A percentile compares a stretch with the other conserved stretches of the same genome.
phyloP scores from a whole-genome alignment of 1,140 invertebrate species.

The Tribolium castaneum region DNA sequence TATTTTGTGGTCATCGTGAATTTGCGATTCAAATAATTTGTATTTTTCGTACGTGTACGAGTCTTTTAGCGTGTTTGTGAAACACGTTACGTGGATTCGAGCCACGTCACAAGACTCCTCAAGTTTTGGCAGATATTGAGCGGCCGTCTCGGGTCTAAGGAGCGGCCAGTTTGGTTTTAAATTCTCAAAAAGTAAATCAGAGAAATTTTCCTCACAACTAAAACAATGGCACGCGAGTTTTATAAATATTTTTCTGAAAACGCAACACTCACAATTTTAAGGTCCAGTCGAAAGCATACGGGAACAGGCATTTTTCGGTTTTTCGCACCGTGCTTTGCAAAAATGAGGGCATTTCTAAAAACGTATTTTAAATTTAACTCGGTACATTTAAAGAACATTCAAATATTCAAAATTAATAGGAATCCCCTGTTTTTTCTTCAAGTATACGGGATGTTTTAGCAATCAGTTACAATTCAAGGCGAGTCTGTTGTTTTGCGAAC shows the following conservation, averaged over 20 bases:
- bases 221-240: slow-evolving; percentile 36
- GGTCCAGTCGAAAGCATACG: slow-evolving; percentile 61
- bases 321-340: slow-evolving; percentile 8
- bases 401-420: neutral
- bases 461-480: no score
- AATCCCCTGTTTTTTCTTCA: no score
- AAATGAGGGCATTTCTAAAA: slow-evolving; percentile 45
- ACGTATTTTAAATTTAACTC: no score
- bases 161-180: slow-evolving; percentile 52
- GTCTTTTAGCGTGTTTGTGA: slow-evolving; percentile 40
- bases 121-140: slow-evolving; percentile 62
- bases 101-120: slow-evolving; percentile 62
- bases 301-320: slow-evolving; percentile 11
- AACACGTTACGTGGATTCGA: slow-evolving; percentile 42
- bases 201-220: slow-evolving; percentile 62
- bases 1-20: slow-evolving; percentile 41
- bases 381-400: neutral
- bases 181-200: slow-evolving; percentile 60
- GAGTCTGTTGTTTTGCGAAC: no score
- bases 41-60: slow-evolving; percentile 63
- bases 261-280: slow-evolving; percentile 62
- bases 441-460: no score
- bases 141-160: slow-evolving; percentile 53
- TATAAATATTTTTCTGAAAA: neutral
- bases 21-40: slow-evolving; percentile 64